Base-by-base conservation (phyloP, 2,113 vertebrate genomes). In the Pongo pygmaeus region DNA sequence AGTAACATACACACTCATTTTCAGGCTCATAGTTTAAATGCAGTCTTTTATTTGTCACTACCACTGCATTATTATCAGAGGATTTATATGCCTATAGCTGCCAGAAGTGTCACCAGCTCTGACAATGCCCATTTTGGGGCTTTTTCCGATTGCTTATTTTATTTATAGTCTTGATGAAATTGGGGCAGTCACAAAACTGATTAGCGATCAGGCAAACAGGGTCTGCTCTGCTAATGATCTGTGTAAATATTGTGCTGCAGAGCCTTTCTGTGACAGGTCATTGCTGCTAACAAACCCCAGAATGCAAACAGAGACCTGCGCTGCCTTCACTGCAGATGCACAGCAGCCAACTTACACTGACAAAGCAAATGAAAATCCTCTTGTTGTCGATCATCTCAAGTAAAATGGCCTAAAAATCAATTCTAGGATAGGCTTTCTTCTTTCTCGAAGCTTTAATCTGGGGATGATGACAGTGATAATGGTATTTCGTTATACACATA, bases 391-490 rank as follows among this genome's bases (percentile, higher is more conserved):
- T 30, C 46, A 22, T 77, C 55, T 4, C 89, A 35, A 81, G 32
- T 50, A 25, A 35, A 94, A 86, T 61, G 50, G 17, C 43, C 93
- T 88, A 61, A 92, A 78, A 94, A 92, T 80, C 97, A 96, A 9
- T 88, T 27, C 12, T 48, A 3, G 13, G 17, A 16, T 77, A 83
- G 7, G 14, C 80, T 69, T 91, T 35, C 20, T 30, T 84, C 52
- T n/a, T 75, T 55, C 20, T 40, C 69, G 84, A 57, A 84, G 14
- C 38, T 79, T 97, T 57, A n/a, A 74, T 59, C 75, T 93, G 78
- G 8, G 70, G 43, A 69, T 78, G 57, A 80, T 85, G 38, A 27
- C 55, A 84, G 11, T 38, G n/a, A 91, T 67, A 16, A 92, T 64
- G 23, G 8, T 43, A 77, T 78, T 96, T 89, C 85, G 32, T 87